phyloP scores from a whole-genome alignment of 2,797 vertebrate genomes.

The Delichon dasypus region DNA sequence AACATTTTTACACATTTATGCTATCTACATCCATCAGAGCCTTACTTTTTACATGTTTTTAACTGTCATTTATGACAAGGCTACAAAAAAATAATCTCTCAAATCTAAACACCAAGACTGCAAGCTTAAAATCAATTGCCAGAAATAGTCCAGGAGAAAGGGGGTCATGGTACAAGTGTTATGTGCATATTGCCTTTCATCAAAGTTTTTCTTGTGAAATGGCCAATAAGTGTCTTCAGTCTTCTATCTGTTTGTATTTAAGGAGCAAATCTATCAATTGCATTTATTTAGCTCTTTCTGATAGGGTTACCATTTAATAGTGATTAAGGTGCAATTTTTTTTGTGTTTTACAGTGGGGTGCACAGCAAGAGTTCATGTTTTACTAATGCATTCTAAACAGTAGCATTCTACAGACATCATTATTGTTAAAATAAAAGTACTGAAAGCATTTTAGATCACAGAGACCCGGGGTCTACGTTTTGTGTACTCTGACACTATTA shows the following conservation, averaged over 20 bases:
- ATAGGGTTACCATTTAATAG: conserved; percentile 37
- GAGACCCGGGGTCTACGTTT: conserved; percentile 67
- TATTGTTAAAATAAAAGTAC: conserved; percentile 67
- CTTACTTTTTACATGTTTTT: conserved; percentile 72
- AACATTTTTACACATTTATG: conserved; percentile 82
- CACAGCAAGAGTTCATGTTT: conserved; percentile 72
- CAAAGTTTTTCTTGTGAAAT: conserved; percentile 26
- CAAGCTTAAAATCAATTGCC: conserved; percentile 47
- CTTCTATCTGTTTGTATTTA: background rate
- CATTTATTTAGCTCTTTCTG: conserved; percentile 43
- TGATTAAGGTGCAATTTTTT: conserved; percentile 18
- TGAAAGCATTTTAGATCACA: conserved; percentile 70
- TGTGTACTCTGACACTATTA: conserved; percentile 77
- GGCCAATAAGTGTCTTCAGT: background rate
- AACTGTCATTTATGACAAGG: conserved; percentile 63
- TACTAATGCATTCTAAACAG: conserved; percentile 71
- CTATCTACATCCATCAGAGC: conserved; percentile 66
- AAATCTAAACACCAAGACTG: conserved; percentile 50
- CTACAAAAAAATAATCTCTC: conserved; percentile 51
- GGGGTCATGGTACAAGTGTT: background rate
- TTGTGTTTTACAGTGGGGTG: conserved; percentile 58
- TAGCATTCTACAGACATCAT: conserved; percentile 62
- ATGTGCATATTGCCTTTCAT: background rate
- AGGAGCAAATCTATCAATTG: conserved; percentile 31
- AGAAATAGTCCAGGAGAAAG: background rate